These are phyloP conservation scores for Guaruba guarouba DNA, from an alignment of 2,113 vertebrate genomes.

Conservation along the genomic window DNA sequence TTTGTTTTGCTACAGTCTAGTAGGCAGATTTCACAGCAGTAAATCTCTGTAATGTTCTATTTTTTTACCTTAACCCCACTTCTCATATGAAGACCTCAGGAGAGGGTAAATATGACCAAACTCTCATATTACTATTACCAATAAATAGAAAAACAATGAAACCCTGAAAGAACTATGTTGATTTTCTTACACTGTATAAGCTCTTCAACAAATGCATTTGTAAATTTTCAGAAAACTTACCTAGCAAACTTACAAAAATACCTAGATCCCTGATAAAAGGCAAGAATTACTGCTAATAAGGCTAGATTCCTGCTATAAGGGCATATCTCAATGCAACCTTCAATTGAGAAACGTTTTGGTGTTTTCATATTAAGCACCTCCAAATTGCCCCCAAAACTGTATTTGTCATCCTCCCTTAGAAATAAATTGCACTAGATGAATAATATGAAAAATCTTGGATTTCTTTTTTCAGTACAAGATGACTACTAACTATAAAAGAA, in stretches of 20 bases:
- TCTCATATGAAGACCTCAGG: not conserved
- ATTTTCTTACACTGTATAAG: not conserved
- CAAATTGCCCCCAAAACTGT: not conserved
- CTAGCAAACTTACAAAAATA: not conserved
- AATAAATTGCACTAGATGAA: not conserved
- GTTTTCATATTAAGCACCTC: not conserved
- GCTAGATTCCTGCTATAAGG: not conserved
- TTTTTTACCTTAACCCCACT: not conserved
- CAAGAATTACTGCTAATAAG: not conserved
- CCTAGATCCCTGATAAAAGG: not conserved
- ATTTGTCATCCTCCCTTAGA: not conserved
- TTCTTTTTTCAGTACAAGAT: not conserved
- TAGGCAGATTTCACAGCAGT: not conserved
- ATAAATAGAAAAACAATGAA: not conserved
- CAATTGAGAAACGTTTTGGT: not conserved
- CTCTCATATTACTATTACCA: not conserved
- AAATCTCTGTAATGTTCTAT: not conserved
- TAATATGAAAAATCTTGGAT: not conserved
- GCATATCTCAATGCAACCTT: not conserved
- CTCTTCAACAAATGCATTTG: not conserved
- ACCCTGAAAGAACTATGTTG: rapidly evolving
- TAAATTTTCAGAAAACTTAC: not conserved
- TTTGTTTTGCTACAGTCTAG: not conserved
- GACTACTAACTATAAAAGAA: not conserved
- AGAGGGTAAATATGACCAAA: not conserved